A percentile compares a stretch with the other conserved stretches of the same genome.
These are phyloP conservation scores for Drosophila peninsularis DNA, from an alignment of 2,888 invertebrate species.

Conservation along the genomic window DNA sequence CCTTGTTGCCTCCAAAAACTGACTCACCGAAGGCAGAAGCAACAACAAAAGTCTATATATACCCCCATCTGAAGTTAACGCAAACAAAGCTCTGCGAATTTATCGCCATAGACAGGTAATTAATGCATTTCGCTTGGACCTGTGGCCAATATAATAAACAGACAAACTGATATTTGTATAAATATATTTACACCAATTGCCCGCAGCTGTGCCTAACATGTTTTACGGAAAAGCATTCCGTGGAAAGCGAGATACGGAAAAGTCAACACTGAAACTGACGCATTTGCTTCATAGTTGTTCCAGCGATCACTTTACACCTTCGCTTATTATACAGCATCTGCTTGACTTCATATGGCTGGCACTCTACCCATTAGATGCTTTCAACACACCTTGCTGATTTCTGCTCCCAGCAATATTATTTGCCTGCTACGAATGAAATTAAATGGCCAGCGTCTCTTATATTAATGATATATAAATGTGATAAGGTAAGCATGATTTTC, in stretches of 20 bases:
- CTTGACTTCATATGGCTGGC: conserved; percentile 16
- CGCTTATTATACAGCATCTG: conserved; percentile 5
- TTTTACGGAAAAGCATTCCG: conserved; percentile 2
- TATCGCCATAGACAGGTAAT: conserved; percentile 64
- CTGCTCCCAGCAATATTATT: conserved; percentile 19
- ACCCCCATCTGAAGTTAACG: conserved; percentile 13
- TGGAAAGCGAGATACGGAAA: background rate
- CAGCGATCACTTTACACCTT: conserved; percentile 20
- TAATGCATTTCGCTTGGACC: too few relatives aligned
- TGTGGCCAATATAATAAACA: conserved; percentile 46
- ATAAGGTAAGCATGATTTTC: too few relatives aligned
- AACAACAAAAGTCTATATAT: background rate
- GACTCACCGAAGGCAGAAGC: conserved; percentile 31
- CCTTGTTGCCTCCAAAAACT: conserved; percentile 19
- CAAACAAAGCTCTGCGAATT: conserved; percentile 37
- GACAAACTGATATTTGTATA: conserved; percentile 18
- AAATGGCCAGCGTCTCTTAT: background rate
- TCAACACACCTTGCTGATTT: conserved; percentile 42
- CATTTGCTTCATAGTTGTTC: background rate
- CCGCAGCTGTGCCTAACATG: conserved; percentile 33
- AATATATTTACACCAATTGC: conserved; percentile 16
- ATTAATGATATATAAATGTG: background rate
- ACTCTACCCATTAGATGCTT: conserved; percentile 24
- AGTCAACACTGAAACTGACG: conserved; percentile 1
- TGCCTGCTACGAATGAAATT: background rate